These are phyloP conservation scores for Sycophila texana DNA, from an alignment of 2,888 invertebrate species.

Conservation along the genomic window DNA sequence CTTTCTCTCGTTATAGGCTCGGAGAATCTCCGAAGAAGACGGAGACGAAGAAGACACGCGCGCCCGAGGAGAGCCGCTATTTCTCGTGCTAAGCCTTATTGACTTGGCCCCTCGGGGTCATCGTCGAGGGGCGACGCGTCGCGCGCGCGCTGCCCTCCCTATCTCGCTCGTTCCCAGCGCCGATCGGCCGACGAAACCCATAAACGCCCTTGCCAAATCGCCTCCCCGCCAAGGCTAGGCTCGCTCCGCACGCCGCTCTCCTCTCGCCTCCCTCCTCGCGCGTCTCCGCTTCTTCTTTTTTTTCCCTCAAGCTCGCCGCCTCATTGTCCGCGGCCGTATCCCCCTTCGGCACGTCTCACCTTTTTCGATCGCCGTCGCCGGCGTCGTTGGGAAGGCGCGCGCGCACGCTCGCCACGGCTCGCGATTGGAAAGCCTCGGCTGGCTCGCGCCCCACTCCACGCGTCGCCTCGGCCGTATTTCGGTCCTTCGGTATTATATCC, in stretches of 20 bases:
- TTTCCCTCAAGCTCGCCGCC: constrained; percentile 56
- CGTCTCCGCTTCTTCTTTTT: not conserved
- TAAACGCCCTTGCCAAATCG: constrained; percentile 69
- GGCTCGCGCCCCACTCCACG: not conserved
- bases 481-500: constrained; percentile 12
- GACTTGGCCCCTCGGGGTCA: constrained; percentile 62
- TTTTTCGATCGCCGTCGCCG: constrained; percentile 66
- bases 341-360: constrained; percentile 69
- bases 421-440: constrained; percentile 47
- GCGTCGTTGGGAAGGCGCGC: not conserved
- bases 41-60: constrained; percentile 5
- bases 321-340: constrained; percentile 67
- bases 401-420: constrained; percentile 16
- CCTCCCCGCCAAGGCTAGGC: constrained; percentile 59
- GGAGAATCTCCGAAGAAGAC: not conserved
- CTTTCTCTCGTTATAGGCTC: not conserved
- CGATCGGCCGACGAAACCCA: constrained; percentile 60
- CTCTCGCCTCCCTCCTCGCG: constrained; percentile 56
- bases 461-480: constrained; percentile 22
- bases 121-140: constrained; percentile 55
- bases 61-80: constrained; percentile 22
- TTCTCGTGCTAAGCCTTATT: constrained; percentile 61
- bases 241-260: constrained; percentile 41
- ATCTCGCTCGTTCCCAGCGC: constrained; percentile 19
- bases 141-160: constrained; percentile 26